A percentile compares a stretch with the other conserved stretches of the same genome.
These are phyloP conservation scores for Pseudococcus longispinus DNA, from an alignment of 2,888 invertebrate species.

Conservation along the genomic window DNA sequence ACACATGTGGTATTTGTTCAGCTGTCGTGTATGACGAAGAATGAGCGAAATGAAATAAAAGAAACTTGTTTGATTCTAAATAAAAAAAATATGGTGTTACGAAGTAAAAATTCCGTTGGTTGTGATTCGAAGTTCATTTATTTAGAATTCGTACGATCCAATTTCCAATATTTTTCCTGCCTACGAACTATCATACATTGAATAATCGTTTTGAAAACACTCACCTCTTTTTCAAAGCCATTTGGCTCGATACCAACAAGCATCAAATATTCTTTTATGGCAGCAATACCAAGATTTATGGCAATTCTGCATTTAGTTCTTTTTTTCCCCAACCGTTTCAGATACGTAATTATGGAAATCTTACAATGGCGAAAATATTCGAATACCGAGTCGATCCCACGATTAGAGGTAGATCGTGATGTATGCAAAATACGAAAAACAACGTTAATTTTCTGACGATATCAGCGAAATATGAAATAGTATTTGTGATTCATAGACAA, in stretches of 20 bases:
- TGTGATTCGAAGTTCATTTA: not conserved
- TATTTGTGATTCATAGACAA: not conserved
- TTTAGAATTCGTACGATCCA: not conserved
- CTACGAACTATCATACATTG: not conserved
- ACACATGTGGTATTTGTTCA: not conserved
- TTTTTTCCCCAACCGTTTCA: not conserved
- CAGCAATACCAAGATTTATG: not conserved
- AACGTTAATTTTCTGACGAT: not conserved
- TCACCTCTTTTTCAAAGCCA: not conserved
- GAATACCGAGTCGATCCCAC: not conserved
- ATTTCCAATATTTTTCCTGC: not conserved
- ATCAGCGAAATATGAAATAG: not conserved
- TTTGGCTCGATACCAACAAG: slow-evolving; percentile 15
- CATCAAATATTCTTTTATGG: not conserved
- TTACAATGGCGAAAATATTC: not conserved
- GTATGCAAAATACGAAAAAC: not conserved
- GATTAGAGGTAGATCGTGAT: not conserved
- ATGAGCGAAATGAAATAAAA: not conserved
- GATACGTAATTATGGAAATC: not conserved
- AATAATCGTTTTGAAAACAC: not conserved
- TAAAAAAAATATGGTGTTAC: not conserved
- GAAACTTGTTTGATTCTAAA: not conserved
- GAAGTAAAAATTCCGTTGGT: not conserved
- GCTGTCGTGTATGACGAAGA: not conserved
- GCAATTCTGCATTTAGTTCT: not conserved